Evolutionary conservation across 2,888 invertebrate genomes (phyloP).

Genomic region (Sturmia bella): DNA sequence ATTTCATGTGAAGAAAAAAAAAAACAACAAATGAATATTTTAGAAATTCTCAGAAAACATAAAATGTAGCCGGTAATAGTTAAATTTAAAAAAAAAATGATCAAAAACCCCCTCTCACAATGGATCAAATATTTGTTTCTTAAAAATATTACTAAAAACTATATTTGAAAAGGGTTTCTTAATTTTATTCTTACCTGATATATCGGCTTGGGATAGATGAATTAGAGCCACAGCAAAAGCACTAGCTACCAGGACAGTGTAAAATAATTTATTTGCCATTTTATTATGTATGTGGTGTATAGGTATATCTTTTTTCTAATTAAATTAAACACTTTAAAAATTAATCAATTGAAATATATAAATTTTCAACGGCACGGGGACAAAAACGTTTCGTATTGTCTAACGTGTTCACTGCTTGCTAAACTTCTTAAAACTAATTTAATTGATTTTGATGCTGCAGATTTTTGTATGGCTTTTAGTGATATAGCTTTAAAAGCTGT

Average conservation of each 20-base stretch:
- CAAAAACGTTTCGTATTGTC: neutral
- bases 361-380: constrained; percentile 6
- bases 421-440: constrained; percentile 59
- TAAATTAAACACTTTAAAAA: constrained; percentile 4
- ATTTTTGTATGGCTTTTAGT: constrained; percentile 43
- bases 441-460: constrained; percentile 45
- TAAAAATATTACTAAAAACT: no score
- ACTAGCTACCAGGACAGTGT: constrained; percentile 42
- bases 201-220: constrained; percentile 52
- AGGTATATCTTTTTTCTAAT: constrained; percentile 16
- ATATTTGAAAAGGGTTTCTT: no score
- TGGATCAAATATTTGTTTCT: no score
- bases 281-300: neutral
- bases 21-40: constrained; percentile 28
- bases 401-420: constrained; percentile 53
- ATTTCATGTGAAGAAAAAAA: constrained; percentile 41
- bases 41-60: constrained; percentile 46
- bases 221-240: constrained; percentile 52
- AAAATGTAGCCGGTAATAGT: constrained; percentile 8
- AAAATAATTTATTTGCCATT: constrained; percentile 59
- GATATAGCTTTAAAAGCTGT: constrained; percentile 38
- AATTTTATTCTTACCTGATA: constrained; percentile 52
- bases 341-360: constrained; percentile 7
- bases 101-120: neutral
- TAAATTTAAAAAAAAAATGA: neutral